These are phyloP conservation scores for Malurus alboscapulatus DNA, from an alignment of 2,113 vertebrate species.

Conservation along the genomic window DNA sequence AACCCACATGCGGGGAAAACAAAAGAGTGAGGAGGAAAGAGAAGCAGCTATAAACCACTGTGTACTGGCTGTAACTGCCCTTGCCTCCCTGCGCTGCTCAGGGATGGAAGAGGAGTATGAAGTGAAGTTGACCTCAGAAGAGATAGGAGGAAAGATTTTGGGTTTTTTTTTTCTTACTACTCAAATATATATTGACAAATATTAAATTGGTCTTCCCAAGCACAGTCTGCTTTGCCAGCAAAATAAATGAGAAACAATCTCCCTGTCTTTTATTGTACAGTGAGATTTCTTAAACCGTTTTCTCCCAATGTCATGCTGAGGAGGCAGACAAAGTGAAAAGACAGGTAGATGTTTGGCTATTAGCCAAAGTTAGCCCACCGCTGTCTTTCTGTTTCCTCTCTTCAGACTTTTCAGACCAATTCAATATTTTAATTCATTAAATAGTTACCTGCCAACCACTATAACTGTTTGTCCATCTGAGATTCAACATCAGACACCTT, in stretches of 20 bases:
- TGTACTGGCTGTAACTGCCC: neutral
- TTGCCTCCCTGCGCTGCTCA: fast-evolving
- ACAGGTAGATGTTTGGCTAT: neutral
- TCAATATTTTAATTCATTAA: neutral
- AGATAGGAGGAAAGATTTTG: neutral
- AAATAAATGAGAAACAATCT: neutral
- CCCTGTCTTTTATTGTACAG: neutral
- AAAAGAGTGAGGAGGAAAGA: neutral
- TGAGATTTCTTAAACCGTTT: neutral
- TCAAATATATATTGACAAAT: neutral
- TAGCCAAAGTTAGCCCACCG: neutral
- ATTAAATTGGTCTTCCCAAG: neutral
- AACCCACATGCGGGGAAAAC: fast-evolving
- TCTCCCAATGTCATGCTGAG: neutral
- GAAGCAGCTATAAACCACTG: neutral
- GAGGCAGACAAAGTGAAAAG: neutral
- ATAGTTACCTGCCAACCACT: neutral
- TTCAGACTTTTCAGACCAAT: neutral
- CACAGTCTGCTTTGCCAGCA: neutral
- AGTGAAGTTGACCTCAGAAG: neutral
- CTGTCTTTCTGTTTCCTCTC: neutral
- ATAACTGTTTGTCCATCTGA: neutral
- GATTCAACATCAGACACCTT: neutral
- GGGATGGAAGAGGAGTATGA: neutral
- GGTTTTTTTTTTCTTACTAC: neutral